Evolutionary conservation across 2,888 invertebrate species (phyloP).

Genomic region (Lochmaea crataegi): DNA sequence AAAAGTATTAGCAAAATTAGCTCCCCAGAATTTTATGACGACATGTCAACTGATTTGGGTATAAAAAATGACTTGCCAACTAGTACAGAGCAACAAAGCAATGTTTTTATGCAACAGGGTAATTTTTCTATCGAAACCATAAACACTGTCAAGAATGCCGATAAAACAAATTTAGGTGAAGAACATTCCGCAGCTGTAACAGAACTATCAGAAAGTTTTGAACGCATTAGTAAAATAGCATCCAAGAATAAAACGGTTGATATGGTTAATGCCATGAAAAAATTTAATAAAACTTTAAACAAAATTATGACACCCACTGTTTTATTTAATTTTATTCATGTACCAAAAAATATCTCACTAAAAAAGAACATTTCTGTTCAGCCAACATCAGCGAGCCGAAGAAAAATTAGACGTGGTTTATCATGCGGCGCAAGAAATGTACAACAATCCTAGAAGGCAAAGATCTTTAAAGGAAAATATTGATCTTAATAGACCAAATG

Average conservation of each 20-base stretch:
- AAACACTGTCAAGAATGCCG: neutral
- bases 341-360: neutral
- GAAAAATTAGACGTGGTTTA: slow-evolving; percentile 23
- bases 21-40: neutral
- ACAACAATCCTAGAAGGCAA: too few species aligned
- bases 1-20: slow-evolving; percentile 8
- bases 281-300: slow-evolving; percentile 8
- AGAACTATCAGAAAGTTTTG: slow-evolving; percentile 6
- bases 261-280: slow-evolving; percentile 11
- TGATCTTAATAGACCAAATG: too few species aligned
- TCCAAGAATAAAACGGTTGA: neutral
- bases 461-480: too few species aligned
- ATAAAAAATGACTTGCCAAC: too few species aligned
- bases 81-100: too few species aligned
- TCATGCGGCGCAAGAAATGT: slow-evolving; percentile 10
- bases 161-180: slow-evolving; percentile 7
- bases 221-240: slow-evolving; percentile 5
- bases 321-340: neutral
- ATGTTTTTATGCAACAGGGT: neutral
- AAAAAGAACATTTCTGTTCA: slow-evolving; percentile 11
- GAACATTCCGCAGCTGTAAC: slow-evolving; percentile 5
- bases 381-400: slow-evolving; percentile 16
- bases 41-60: too few species aligned
- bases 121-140: neutral
- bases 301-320: too few species aligned